Percentiles rank a stretch among this genome's conserved stretches.
Evolutionary conservation across 2,888 invertebrate species (phyloP).

Genomic region (Ceraclea dissimilis): DNA sequence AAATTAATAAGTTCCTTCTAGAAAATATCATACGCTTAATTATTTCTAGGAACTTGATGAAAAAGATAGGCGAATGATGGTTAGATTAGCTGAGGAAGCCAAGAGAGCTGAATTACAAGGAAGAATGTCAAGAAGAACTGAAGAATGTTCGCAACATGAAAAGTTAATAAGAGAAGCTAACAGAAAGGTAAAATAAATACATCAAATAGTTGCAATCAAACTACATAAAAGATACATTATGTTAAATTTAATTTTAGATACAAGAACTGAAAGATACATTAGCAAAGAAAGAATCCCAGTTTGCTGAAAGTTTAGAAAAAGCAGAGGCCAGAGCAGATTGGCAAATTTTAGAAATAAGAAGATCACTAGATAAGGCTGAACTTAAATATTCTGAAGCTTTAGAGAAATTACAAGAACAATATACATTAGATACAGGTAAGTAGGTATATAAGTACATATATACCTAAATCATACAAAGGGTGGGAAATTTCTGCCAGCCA

Average conservation of each 20-base stretch:
- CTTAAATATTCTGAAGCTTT: conserved; percentile 65
- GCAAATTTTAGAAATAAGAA: conserved; percentile 60
- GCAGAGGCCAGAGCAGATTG: conserved; percentile 60
- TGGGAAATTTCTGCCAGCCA: no score
- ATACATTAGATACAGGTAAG: conserved; percentile 61
- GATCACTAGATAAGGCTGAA: conserved; percentile 65
- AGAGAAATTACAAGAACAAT: conserved; percentile 56
- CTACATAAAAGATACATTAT: not conserved
- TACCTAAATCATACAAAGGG: no score
- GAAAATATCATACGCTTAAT: no score
- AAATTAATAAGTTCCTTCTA: no score
- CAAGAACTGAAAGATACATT: conserved; percentile 58
- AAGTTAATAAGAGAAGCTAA: conserved; percentile 17
- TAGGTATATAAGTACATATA: no score
- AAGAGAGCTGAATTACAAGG: conserved; percentile 29
- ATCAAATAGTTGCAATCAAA: no score
- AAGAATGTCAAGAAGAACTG: conserved; percentile 34
- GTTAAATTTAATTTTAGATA: conserved; percentile 44
- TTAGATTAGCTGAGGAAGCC: conserved; percentile 24
- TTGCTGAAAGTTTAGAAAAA: conserved; percentile 47
- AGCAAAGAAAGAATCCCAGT: conserved; percentile 54
- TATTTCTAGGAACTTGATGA: conserved; percentile 21
- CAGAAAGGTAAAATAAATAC: conserved; percentile 15
- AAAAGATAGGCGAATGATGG: conserved; percentile 18
- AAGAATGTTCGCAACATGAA: conserved; percentile 29